A percentile compares a stretch with the other conserved stretches of the same genome.
These are phyloP conservation scores for Pionites leucogaster DNA, from an alignment of 2,113 vertebrate species.

Conservation along the genomic window DNA sequence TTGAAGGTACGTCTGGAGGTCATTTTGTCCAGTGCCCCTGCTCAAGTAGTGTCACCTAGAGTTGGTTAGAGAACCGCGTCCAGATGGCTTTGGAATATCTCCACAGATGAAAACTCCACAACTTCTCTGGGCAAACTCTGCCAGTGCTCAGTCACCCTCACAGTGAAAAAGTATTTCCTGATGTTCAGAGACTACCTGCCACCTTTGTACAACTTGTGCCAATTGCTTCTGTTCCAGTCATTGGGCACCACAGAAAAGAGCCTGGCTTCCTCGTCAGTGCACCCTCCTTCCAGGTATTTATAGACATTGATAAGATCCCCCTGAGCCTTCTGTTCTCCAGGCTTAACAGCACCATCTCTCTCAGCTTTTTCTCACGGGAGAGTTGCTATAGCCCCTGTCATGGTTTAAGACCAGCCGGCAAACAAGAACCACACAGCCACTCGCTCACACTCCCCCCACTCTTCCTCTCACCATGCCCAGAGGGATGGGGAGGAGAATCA, in stretches of 20 bases:
- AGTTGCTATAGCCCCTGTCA: neutral
- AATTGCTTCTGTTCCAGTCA: neutral
- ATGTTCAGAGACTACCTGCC: neutral
- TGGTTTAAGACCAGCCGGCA: too few relatives aligned
- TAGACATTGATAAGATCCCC: neutral
- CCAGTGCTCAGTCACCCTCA: neutral
- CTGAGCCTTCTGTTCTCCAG: neutral
- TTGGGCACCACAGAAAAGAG: neutral
- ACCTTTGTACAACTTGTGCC: neutral
- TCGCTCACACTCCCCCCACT: too few relatives aligned
- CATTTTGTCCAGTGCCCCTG: neutral
- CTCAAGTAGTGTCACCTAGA: neutral
- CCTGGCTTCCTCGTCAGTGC: neutral
- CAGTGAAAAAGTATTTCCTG: neutral
- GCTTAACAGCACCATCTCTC: rapidly evolving
- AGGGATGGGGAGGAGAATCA: too few relatives aligned
- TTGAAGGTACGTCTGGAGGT: neutral
- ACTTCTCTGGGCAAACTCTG: neutral
- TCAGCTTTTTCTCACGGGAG: neutral
- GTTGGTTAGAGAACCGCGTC: neutral
- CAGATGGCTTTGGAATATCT: neutral
- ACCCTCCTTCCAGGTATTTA: neutral
- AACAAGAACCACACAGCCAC: too few relatives aligned
- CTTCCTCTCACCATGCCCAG: too few relatives aligned
- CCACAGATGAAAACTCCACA: neutral